These are phyloP conservation scores for Mionectes olivaceus DNA, from an alignment of 2,797 vertebrate genomes.

Conservation along the genomic window DNA sequence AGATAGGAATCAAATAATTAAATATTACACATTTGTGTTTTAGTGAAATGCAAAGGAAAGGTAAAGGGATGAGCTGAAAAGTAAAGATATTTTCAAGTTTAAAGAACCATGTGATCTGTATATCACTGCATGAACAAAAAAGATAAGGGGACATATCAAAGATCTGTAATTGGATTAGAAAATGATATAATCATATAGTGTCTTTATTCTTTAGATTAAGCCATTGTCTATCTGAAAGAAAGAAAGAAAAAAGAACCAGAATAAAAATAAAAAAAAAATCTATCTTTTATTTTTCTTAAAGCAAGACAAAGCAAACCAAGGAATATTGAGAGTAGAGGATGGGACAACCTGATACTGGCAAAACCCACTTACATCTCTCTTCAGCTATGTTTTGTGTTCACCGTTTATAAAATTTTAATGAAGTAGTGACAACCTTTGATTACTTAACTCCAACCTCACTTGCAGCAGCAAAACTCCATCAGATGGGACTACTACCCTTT, in stretches of 20 bases:
- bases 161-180: conserved; percentile 74
- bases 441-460: neutral
- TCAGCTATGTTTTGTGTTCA: neutral
- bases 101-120: conserved; percentile 49
- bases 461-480: neutral
- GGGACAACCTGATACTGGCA: neutral
- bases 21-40: conserved; percentile 58
- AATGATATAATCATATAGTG: conserved; percentile 58
- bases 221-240: conserved; percentile 58
- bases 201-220: conserved; percentile 70
- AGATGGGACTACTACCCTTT: neutral
- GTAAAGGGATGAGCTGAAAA: conserved; percentile 71
- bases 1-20: conserved; percentile 73
- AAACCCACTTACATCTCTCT: neutral
- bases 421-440: neutral
- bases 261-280: conserved; percentile 7
- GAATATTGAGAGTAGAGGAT: neutral
- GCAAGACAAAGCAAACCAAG: neutral
- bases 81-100: conserved; percentile 65
- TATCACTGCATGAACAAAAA: conserved; percentile 61
- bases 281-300: neutral
- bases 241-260: neutral
- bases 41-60: conserved; percentile 67
- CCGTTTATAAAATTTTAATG: neutral
- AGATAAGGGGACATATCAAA: conserved; percentile 71